Evolutionary conservation across 2,797 vertebrate species (phyloP).

Genomic region (Enteromius fasciolatus): DNA sequence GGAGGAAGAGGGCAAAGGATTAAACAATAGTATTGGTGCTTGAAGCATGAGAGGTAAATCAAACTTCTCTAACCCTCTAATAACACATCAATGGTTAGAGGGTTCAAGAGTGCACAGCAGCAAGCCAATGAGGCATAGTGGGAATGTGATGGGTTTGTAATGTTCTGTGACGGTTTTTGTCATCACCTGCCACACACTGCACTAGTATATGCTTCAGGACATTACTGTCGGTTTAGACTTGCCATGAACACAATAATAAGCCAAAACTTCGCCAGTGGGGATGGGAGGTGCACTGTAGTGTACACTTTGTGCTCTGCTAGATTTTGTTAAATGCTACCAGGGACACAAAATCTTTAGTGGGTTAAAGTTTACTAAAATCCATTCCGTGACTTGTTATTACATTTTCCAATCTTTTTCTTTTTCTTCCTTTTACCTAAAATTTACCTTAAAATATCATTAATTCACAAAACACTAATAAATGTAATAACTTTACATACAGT

Average conservation of each 20-base stretch:
- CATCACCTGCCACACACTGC: constrained; percentile 43
- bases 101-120: constrained; percentile 53
- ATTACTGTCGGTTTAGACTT: constrained; percentile 46
- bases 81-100: constrained; percentile 48
- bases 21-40: constrained; percentile 22
- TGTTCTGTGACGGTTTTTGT: constrained; percentile 52
- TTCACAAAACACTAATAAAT: neutral
- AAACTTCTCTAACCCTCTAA: constrained; percentile 31
- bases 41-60: constrained; percentile 32
- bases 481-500: neutral
- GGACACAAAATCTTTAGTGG: constrained; percentile 34
- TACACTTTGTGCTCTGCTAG: constrained; percentile 31
- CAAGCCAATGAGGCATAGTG: constrained; percentile 46
- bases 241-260: constrained; percentile 43
- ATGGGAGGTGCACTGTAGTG: constrained; percentile 42
- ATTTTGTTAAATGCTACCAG: constrained; percentile 46
- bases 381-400: constrained; percentile 22
- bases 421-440: neutral
- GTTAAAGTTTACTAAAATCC: constrained; percentile 3
- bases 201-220: constrained; percentile 44
- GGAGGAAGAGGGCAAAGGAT: constrained; percentile 7
- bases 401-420: constrained; percentile 17
- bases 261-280: constrained; percentile 39
- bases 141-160: constrained; percentile 51
- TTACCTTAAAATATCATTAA: neutral